Percentiles rank a stretch among this genome's conserved stretches.
These are phyloP conservation scores for Epinephelus lanceolatus DNA, from an alignment of 2,113 vertebrate genomes.

Conservation along the genomic window DNA sequence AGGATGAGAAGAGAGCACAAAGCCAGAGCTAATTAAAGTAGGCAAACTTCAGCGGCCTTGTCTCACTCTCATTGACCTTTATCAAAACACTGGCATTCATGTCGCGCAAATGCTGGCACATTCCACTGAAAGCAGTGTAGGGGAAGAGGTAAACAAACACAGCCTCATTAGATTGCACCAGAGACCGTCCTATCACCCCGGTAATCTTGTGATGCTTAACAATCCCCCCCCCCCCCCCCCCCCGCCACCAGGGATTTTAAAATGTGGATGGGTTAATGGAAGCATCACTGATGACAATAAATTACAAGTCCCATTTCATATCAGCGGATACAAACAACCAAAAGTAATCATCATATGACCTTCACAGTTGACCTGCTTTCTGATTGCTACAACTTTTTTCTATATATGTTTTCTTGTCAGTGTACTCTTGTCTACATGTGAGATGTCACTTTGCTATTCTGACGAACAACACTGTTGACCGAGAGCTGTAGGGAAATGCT, in stretches of 20 bases:
- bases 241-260: slow-evolving; percentile 43
- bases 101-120: slow-evolving; percentile 75
- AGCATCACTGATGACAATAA: slow-evolving; percentile 23
- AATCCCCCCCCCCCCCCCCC: slow-evolving; percentile 28
- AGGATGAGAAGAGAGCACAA: slow-evolving; percentile 69
- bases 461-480: neutral
- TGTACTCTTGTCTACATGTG: neutral
- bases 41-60: slow-evolving; percentile 78
- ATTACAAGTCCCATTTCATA: slow-evolving; percentile 48
- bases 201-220: slow-evolving; percentile 74
- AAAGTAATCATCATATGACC: slow-evolving; percentile 27
- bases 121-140: slow-evolving; percentile 58
- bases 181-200: slow-evolving; percentile 69
- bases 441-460: neutral
- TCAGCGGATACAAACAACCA: slow-evolving; percentile 19
- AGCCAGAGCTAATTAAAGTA: slow-evolving; percentile 82
- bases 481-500: slow-evolving; percentile 3
- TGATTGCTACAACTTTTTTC: neutral
- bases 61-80: slow-evolving; percentile 84
- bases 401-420: neutral
- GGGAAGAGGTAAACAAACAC: slow-evolving; percentile 76
- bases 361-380: slow-evolving; percentile 14
- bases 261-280: slow-evolving; percentile 44
- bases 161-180: slow-evolving; percentile 78
- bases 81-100: slow-evolving; percentile 83